These are phyloP conservation scores for Amiota mariae DNA, from an alignment of 2,888 invertebrate genomes.

Conservation along the genomic window DNA sequence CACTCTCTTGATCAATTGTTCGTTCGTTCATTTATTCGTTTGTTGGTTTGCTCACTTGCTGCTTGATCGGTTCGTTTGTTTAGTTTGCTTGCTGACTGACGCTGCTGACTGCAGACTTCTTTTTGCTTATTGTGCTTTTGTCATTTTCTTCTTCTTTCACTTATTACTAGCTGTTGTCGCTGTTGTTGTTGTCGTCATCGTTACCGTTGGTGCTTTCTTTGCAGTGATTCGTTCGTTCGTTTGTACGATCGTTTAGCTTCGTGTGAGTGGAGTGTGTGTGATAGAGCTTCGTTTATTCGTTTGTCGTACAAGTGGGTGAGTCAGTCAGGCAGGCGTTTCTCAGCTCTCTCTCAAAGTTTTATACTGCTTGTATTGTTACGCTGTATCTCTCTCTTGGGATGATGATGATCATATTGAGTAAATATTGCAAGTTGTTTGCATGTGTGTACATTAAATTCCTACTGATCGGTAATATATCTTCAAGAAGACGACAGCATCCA, in stretches of 20 bases:
- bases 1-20: conserved; percentile 17
- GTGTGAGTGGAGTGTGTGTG: conserved; percentile 20
- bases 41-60: conserved; percentile 33
- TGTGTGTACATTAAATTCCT: conserved; percentile 34
- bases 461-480: conserved; percentile 5
- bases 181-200: conserved; percentile 33
- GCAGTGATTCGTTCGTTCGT: conserved; percentile 45
- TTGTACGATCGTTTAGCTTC: conserved; percentile 23
- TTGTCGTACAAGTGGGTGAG: conserved; percentile 43
- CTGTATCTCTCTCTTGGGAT: conserved; percentile 32
- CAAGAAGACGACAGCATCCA: neutral
- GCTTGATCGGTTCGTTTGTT: conserved; percentile 41
- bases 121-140: conserved; percentile 39
- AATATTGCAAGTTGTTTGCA: conserved; percentile 52
- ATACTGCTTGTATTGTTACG: neutral
- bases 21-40: neutral
- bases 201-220: conserved; percentile 39
- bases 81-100: conserved; percentile 42
- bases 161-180: conserved; percentile 26
- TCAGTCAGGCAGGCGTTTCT: conserved; percentile 39
- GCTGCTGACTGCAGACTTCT: conserved; percentile 28
- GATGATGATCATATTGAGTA: conserved; percentile 44
- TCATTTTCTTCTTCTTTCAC: conserved; percentile 55
- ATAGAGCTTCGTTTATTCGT: conserved; percentile 28
- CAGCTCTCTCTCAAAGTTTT: neutral